Conservation (phyloP, 1,140 invertebrate species). For the Drosophila mojavensis region DNA sequence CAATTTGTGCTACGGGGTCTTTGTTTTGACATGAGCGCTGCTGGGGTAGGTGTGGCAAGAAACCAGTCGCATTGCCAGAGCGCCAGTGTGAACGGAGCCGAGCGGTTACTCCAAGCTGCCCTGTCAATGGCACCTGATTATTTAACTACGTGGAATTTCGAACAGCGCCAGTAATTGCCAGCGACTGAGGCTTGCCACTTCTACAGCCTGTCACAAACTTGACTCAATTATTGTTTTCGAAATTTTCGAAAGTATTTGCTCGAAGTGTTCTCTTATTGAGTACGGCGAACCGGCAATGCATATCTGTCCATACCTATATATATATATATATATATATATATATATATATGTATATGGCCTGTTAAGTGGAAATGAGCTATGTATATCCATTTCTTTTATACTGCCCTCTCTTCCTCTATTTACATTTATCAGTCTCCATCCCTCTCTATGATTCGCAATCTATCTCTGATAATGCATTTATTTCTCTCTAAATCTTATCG, state of each 20-base stretch:
- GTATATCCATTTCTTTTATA: neutral
- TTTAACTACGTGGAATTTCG: conserved; percentile 53
- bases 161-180: conserved; percentile 29
- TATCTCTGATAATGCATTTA: too few species aligned
- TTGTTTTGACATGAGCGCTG: conserved; percentile 25
- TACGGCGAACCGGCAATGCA: too few species aligned
- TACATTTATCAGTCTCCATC: too few species aligned
- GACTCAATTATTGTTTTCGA: conserved; percentile 20
- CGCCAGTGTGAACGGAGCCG: neutral
- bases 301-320: too few species aligned
- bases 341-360: too few species aligned
- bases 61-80: too few species aligned
- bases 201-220: neutral
- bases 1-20: conserved; percentile 62
- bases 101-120: conserved; percentile 10
- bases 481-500: too few species aligned
- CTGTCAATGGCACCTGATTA: conserved; percentile 76
- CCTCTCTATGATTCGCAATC: too few species aligned
- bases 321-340: too few species aligned
- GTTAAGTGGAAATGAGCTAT: too few species aligned
- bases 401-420: too few species aligned
- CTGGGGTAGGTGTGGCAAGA: neutral
- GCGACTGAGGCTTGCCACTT: conserved; percentile 11
- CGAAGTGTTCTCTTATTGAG: neutral
- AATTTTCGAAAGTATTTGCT: neutral